Conservation (phyloP, 2,113 vertebrate genomes). For the Nothobranchius furzeri region DNA sequence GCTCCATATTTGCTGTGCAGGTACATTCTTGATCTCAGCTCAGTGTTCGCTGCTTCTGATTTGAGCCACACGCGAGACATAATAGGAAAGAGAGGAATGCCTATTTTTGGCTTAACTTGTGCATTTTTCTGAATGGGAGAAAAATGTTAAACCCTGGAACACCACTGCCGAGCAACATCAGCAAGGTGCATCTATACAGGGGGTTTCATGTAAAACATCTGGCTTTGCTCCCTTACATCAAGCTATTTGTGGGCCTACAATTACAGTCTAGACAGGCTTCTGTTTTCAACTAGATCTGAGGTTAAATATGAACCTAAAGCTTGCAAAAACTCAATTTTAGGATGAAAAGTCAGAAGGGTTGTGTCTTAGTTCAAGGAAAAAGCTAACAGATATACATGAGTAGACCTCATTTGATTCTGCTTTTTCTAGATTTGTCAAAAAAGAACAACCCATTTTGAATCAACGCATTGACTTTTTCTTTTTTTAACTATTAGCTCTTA, state of each 20-base stretch:
- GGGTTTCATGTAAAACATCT: conserved; percentile 63
- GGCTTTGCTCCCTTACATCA: conserved; percentile 65
- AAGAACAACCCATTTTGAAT: not conserved
- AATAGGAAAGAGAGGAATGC: conserved; percentile 59
- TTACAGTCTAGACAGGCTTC: conserved; percentile 69
- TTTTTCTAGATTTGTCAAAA: not conserved
- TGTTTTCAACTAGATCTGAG: conserved; percentile 51
- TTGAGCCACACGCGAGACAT: conserved; percentile 54
- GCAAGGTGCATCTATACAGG: conserved; percentile 56
- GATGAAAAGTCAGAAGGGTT: conserved; percentile 17
- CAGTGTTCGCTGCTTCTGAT: conserved; percentile 43
- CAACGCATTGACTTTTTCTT: too few species aligned
- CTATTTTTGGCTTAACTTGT: conserved; percentile 53
- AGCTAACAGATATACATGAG: too few species aligned
- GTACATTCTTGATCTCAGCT: conserved; percentile 46
- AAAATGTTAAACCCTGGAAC: conserved; percentile 35
- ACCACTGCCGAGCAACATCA: conserved; percentile 53
- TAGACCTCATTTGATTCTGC: not conserved
- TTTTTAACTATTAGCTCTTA: too few species aligned
- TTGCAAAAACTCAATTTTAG: conserved; percentile 17
- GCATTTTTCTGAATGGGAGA: conserved; percentile 57
- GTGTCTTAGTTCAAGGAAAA: too few species aligned
- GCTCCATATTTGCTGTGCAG: conserved; percentile 25
- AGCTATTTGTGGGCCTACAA: conserved; percentile 66
- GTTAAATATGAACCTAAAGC: conserved; percentile 46